Conservation (phyloP, 2,797 vertebrate species). For the Tinamus major region DNA sequence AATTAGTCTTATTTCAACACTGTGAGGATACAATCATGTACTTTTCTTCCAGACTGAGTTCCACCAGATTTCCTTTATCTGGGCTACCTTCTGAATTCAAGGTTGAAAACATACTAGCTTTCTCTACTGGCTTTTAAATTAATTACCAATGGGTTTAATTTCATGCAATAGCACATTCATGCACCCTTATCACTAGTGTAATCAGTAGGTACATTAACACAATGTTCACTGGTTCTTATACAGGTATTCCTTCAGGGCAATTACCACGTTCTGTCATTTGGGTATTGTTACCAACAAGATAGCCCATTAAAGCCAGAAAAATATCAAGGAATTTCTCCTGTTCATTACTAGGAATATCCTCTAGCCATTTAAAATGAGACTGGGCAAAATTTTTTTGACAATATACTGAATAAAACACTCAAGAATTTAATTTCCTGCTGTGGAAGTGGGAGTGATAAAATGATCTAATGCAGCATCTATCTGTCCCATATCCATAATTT, state of each 20-base stretch:
- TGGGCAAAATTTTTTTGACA: neutral
- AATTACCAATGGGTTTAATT: neutral
- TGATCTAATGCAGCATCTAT: neutral
- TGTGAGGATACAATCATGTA: rapidly evolving
- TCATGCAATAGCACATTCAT: neutral
- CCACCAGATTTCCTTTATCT: neutral
- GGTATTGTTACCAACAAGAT: neutral
- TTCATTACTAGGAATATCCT: neutral
- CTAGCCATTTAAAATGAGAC: neutral
- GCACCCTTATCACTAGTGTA: neutral
- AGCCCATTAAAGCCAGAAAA: neutral
- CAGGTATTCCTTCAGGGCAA: neutral
- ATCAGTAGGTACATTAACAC: neutral
- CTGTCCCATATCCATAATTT: neutral
- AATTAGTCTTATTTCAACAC: neutral
- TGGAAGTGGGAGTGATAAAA: neutral
- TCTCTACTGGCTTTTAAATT: neutral
- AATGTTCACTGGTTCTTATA: neutral
- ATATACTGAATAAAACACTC: neutral
- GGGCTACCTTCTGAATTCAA: neutral
- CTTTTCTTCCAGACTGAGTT: neutral
- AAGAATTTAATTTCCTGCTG: slow-evolving; percentile 8
- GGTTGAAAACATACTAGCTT: neutral
- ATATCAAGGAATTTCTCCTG: neutral
- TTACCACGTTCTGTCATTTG: neutral